Evolutionary conservation across 64 coral and sea anemone species (phyloP), one percentile per base, ranked within the genome.

Genomic region (Montipora sp.): DNA sequence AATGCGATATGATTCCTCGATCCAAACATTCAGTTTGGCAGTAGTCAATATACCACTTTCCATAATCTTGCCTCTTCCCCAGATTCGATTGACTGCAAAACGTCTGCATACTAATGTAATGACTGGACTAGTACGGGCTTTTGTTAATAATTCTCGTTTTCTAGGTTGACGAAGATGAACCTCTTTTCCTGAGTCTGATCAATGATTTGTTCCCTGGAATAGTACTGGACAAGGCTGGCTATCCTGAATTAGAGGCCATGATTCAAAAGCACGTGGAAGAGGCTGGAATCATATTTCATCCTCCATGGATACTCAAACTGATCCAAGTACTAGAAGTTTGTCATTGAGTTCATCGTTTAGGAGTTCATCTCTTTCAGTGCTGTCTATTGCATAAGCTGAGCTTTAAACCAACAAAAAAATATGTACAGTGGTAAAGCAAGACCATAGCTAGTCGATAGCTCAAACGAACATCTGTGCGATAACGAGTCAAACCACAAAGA

Each of bases 201-300:
- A 97, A 97, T 59, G 95, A 97, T 68, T 74, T 97, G 77, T 97
- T 97, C 68, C 95, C 95, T 61, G 95, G 95, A 22, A 97, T 97
- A 79, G 92, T 94, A 19, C 80, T 97, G 58, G 95, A 97, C 84
- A 97, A 97, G 89, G 95, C 95, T 48, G 95, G 95, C 1, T 97
- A 97, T 47, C 95, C 95, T 74, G 95, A 97, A 7, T 71, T 97
- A 8, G 95, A 97, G 59, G 82, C 75, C 18, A 78, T 87, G 46
- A 97, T 97, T 47, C 95, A 97, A 53, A 94, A 91, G 59, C 94
- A 94, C 83, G 94, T 93, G 14, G 95, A 97, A 75, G 95, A 97
- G 1, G 93, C 84, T 48, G 95, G 95, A 84, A 48, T 97, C 27
- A 94, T 97, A 48, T 97, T 94, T 60, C 95, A 97, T 89, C 89